A percentile compares a stretch with the other conserved stretches of the same genome.
Evolutionary conservation across 92 coral and sea anemone species (phyloP).

Genomic region (Paragorgia papillata): DNA sequence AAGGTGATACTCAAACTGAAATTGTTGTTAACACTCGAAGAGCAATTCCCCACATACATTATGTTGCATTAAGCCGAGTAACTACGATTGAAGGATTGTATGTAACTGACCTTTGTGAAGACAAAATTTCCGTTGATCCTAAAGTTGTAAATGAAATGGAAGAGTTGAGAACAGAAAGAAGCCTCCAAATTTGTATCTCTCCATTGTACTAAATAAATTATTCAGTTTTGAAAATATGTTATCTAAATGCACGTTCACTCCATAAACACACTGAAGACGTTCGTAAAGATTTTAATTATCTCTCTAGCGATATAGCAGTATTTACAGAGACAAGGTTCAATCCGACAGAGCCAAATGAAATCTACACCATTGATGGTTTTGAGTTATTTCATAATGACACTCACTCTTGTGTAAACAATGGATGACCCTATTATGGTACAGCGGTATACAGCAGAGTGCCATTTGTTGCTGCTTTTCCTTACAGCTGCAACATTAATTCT

Average conservation of each 20-base stretch:
- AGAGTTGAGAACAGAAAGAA: constrained; percentile 13
- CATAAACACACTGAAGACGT: constrained; percentile 33
- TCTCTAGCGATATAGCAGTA: constrained; percentile 5
- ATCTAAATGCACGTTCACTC: constrained; percentile 27
- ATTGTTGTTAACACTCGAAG: constrained; percentile 62
- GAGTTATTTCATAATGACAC: constrained; percentile 6
- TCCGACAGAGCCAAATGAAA: neutral
- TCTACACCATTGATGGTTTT: constrained; percentile 47
- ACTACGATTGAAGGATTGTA: constrained; percentile 67
- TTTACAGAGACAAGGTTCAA: constrained; percentile 12
- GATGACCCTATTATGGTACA: constrained; percentile 57
- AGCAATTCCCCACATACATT: constrained; percentile 73
- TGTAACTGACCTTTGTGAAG: constrained; percentile 66
- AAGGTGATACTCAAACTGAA: constrained; percentile 70
- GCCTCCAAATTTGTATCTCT: constrained; percentile 19
- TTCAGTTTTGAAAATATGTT: constrained; percentile 21
- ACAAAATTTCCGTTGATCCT: constrained; percentile 44
- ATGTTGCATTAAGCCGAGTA: constrained; percentile 72
- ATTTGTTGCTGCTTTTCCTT: constrained; percentile 45
- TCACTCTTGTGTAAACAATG: neutral
- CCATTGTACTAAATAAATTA: neutral
- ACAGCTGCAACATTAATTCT: constrained; percentile 48
- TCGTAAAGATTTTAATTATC: constrained; percentile 20
- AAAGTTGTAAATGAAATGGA: constrained; percentile 7
- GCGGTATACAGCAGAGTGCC: constrained; percentile 53